Conservation (phyloP, 2,888 invertebrate species). For the Masnerella sp. region DNA sequence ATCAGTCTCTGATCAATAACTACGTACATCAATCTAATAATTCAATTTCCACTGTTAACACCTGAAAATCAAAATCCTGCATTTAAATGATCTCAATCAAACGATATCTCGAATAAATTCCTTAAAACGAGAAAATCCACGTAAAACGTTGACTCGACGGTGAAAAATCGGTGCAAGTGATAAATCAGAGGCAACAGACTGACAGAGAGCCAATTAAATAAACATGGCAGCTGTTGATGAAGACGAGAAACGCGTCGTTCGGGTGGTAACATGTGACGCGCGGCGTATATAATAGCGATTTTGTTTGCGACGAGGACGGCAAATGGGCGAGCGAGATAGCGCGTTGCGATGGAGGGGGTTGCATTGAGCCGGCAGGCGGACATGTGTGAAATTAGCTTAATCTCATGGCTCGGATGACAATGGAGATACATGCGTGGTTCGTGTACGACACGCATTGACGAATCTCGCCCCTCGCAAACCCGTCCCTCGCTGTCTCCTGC, state of each 20-base stretch:
- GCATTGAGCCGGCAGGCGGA: constrained; percentile 68
- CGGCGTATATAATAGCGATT: constrained; percentile 36
- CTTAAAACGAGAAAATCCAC: too few relatives aligned
- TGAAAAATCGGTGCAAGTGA: constrained; percentile 7
- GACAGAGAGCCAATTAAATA: constrained; percentile 46
- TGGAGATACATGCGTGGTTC: constrained; percentile 75
- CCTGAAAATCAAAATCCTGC: too few relatives aligned
- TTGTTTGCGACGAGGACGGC: constrained; percentile 44
- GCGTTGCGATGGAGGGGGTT: constrained; percentile 32
- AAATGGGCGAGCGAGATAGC: constrained; percentile 24
- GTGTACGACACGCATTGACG: constrained; percentile 77
- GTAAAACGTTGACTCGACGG: too few relatives aligned
- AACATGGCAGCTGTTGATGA: constrained; percentile 56
- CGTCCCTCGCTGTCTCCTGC: constrained; percentile 68
- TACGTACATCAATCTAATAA: too few relatives aligned
- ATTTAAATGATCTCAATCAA: too few relatives aligned
- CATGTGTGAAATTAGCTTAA: constrained; percentile 79
- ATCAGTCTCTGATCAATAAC: too few relatives aligned
- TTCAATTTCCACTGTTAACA: too few relatives aligned
- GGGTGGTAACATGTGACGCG: constrained; percentile 42
- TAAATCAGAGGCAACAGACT: constrained; percentile 9
- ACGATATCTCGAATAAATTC: too few relatives aligned
- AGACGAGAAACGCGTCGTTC: constrained; percentile 35
- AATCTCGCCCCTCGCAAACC: constrained; percentile 73
- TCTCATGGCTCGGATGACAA: constrained; percentile 78